phyloP scores from a whole-genome alignment of 2,888 invertebrate species.

The Polymixis flavicincta region DNA sequence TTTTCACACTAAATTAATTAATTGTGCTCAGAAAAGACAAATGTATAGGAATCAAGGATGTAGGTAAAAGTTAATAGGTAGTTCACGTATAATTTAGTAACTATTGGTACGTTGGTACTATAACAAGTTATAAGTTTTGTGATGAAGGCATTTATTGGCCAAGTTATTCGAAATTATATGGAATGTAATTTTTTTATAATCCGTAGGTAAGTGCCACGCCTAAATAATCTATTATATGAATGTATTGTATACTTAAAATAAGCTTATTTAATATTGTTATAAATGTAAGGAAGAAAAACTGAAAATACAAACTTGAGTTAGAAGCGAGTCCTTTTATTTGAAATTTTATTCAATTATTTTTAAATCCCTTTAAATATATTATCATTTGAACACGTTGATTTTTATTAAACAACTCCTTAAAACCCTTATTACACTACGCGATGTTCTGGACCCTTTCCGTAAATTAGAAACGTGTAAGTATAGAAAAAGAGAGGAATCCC shows the following conservation, averaged over 20 bases:
- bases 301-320: slow-evolving; percentile 84
- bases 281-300: slow-evolving; percentile 82
- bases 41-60: slow-evolving; percentile 76
- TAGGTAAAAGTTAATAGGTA: slow-evolving; percentile 72
- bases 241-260: slow-evolving; percentile 79
- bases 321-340: slow-evolving; percentile 54
- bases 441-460: no score
- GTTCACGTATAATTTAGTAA: slow-evolving; percentile 71
- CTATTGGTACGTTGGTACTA: slow-evolving; percentile 68
- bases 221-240: slow-evolving; percentile 80
- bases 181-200: slow-evolving; percentile 85
- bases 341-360: no score
- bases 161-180: slow-evolving; percentile 83
- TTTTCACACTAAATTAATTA: slow-evolving; percentile 72
- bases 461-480: no score
- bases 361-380: not conserved
- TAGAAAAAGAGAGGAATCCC: no score
- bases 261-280: slow-evolving; percentile 88
- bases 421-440: no score
- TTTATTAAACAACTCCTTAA: no score
- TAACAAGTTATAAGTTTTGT: slow-evolving; percentile 79
- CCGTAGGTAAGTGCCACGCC: slow-evolving; percentile 89
- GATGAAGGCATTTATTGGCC: slow-evolving; percentile 89
- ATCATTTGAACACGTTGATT: no score
- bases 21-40: slow-evolving; percentile 89